Evolutionary conservation across 2,888 invertebrate genomes (phyloP).

Genomic region (Heliconius hortense): DNA sequence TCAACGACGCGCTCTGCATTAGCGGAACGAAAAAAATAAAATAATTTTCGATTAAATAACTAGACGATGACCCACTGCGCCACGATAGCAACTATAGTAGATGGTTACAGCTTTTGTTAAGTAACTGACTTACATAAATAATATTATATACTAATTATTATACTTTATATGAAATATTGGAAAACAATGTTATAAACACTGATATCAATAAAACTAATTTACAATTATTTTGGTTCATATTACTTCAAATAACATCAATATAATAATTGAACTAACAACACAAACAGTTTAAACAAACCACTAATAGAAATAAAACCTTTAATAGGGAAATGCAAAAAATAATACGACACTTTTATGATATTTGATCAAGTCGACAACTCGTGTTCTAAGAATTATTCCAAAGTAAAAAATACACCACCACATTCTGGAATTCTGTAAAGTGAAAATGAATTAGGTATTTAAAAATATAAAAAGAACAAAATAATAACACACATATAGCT

Average conservation of each 20-base stretch:
- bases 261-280: background rate
- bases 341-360: background rate
- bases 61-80: background rate
- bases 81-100: background rate
- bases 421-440: conserved; percentile 78
- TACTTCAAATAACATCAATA: background rate
- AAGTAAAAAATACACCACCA: conserved; percentile 71
- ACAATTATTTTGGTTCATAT: background rate
- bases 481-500: background rate
- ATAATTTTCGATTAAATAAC: background rate
- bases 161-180: too few relatives aligned
- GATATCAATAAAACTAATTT: background rate
- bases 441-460: conserved; percentile 41
- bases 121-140: too few relatives aligned
- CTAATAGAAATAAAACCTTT: background rate
- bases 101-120: too few relatives aligned
- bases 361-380: background rate
- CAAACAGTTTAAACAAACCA: background rate
- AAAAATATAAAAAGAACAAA: background rate
- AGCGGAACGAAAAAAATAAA: background rate
- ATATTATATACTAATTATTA: too few relatives aligned
- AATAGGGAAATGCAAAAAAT: background rate
- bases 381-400: conserved; percentile 60
- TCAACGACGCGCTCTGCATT: background rate
- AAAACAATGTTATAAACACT: background rate